Evolutionary conservation across 2,113 vertebrate species (phyloP).

Genomic region (Spheniscus mendiculus): DNA sequence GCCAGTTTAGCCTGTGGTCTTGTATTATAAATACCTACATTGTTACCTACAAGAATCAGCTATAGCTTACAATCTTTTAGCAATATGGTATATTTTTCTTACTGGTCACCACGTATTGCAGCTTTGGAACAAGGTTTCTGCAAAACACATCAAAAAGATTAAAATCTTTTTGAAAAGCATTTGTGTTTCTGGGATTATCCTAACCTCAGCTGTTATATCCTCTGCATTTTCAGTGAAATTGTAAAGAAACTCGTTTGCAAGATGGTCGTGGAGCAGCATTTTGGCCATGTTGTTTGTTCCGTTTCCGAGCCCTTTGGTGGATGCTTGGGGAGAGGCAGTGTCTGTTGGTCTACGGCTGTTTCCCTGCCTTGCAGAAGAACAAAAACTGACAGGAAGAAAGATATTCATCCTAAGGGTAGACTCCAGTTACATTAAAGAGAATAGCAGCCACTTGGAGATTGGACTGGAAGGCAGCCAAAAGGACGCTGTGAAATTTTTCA

Average conservation of each 20-base stretch:
- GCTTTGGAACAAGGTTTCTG: background rate
- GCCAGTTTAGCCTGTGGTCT: background rate
- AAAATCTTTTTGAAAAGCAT: background rate
- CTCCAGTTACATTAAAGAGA: constrained; percentile 60
- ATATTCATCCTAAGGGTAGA: constrained; percentile 46
- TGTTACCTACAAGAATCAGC: background rate
- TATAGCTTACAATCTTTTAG: background rate
- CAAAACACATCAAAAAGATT: background rate
- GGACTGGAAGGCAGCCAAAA: constrained; percentile 69
- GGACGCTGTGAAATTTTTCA: constrained; percentile 59
- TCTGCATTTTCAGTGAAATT: background rate
- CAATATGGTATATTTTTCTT: background rate
- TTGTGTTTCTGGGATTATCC: background rate
- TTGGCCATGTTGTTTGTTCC: background rate
- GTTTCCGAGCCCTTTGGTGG: background rate
- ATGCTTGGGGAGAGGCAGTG: background rate
- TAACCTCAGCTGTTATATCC: background rate
- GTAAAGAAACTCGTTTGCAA: background rate
- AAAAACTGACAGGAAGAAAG: constrained; percentile 49
- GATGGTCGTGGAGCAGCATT: background rate
- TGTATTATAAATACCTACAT: background rate
- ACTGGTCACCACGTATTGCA: background rate
- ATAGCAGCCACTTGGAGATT: constrained; percentile 38
- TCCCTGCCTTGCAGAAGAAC: constrained; percentile 28
- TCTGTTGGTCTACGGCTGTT: background rate